Evolutionary conservation across 2,113 vertebrate species (phyloP), one percentile per base, ranked within the genome.

Genomic region (Leptocoma aspasia): DNA sequence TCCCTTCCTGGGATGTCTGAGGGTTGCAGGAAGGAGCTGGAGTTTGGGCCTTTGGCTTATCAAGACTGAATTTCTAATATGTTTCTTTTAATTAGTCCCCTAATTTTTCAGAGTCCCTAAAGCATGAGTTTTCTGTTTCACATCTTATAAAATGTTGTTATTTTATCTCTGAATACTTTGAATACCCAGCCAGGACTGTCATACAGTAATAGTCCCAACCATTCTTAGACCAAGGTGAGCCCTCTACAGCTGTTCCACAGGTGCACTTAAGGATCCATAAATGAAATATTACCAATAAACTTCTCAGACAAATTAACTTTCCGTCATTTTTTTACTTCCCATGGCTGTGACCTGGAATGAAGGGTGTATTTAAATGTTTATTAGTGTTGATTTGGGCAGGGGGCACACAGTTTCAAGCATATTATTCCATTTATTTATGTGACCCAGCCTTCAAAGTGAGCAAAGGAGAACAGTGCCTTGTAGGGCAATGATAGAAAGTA

Each of bases 291-390:
- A 33, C 3, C n/a, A 64, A 37, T 42, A 26, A 44, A 33, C 6
- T 69, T 76, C 23, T 30, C 23, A 39, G 47, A 78, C 3, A 75
- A 90, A 63, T 66, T 37, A 53, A 30, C 13, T 86, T 64, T 9
- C 4, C 3, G 0, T 50, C 2, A 2, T 12, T 22, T n/a, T 42
- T 22, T n/a, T 24, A 12, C 13, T 70, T 54, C 3, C 4, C 7
- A 0, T 49, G 53, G 19, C 53, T 20, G 13, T 75, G n/a, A n/a
- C n/a, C 18, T 65, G 30, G 57, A 86, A 35, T 11, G 64, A 30
- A 18, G 13, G 11, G 20, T 18, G 8, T n/a, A 21, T 81, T 77
- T 72, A 23, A 45, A 28, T 42, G 6, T 64, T 85, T 26, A 4
- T 45, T 72, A 33, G 31, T 20, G 37, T 70, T 3, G 1, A 26